A percentile compares a stretch with the other conserved stretches of the same genome.
These are phyloP conservation scores for Poeciliopsis turneri DNA, from an alignment of 2,797 vertebrate species.

Conservation along the genomic window DNA sequence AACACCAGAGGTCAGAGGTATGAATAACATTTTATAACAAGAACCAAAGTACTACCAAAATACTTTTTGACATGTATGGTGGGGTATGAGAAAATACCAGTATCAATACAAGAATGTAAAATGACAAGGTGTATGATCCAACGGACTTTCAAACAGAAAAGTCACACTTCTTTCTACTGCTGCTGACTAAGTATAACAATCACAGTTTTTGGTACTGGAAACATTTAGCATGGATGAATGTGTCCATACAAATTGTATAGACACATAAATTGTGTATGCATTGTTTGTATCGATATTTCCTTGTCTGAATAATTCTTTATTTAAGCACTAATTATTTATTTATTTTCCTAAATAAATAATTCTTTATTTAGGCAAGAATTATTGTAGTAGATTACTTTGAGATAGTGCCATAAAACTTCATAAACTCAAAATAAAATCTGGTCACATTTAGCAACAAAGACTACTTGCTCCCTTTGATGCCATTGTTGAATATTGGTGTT, in stretches of 20 bases:
- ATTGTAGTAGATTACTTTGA: not conserved
- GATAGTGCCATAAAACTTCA: not conserved
- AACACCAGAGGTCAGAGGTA: constrained; percentile 48
- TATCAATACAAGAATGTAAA: not conserved
- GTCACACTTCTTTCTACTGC: not conserved
- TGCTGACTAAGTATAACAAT: not conserved
- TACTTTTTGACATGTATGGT: not conserved
- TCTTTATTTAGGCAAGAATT: not conserved
- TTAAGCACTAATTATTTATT: no score
- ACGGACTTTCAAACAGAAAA: not conserved
- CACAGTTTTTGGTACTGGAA: not conserved
- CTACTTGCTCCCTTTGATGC: not conserved
- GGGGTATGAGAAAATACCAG: not conserved
- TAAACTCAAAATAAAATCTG: not conserved
- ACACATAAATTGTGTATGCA: no score
- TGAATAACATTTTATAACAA: not conserved
- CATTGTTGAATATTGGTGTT: not conserved
- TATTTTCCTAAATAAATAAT: no score
- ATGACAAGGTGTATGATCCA: not conserved
- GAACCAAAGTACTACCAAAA: not conserved
- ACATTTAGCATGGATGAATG: not conserved
- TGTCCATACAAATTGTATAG: not conserved
- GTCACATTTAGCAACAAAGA: not conserved
- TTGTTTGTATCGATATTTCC: no score
- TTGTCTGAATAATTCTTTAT: no score